Evolutionary conservation across 2,113 vertebrate genomes (phyloP), one percentile per base, ranked within the genome.

Genomic region (Silurus asotus): DNA sequence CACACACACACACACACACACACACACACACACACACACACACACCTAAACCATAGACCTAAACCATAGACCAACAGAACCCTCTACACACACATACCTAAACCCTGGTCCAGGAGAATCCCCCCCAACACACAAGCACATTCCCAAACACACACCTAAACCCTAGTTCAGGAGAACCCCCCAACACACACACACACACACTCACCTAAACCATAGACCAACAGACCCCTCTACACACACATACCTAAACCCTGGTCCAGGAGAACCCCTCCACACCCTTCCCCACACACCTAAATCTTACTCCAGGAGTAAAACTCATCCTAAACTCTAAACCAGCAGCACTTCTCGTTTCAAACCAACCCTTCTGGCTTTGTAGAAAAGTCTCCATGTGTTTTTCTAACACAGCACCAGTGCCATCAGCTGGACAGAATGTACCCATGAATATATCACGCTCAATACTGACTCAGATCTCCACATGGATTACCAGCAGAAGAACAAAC

Each of bases 321-420:
- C 3, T 28, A 69, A 69, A 13, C 25, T 13, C n/a, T 69, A 13
- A 11, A 37, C 65, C 65, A 13, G 65, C 4, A 7, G 23, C n/a
- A 14, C 13, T 55, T n/a, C 5, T 14, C 10, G 5, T 4, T 55
- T 25, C 2, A 53, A 55, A 76, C 20, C 37, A 13, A 53, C 19
- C 62, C 49, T 75, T 23, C 14, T 61, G 3, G 45, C 8, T 74
- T 74, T 75, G 56, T 51, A 20, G 19, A 23, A 5, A 15, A 10
- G 4, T 13, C 5, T 19, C 28, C 48, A 74, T 74, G 3, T 37
- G 3, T 37, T 72, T 37, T 28, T 25, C 8, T 1, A 67, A 79
- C 77, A 17, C n/a, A 53, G 28, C 37, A 72, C 20, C 58, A 58
- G 55, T 67, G 74, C 83, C 83, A 83, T 15, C 86, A 78, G 86